Evolutionary conservation across 2,888 invertebrate genomes (phyloP), one percentile per base, ranked within the genome.

Genomic region (Neoascia interrupta): DNA sequence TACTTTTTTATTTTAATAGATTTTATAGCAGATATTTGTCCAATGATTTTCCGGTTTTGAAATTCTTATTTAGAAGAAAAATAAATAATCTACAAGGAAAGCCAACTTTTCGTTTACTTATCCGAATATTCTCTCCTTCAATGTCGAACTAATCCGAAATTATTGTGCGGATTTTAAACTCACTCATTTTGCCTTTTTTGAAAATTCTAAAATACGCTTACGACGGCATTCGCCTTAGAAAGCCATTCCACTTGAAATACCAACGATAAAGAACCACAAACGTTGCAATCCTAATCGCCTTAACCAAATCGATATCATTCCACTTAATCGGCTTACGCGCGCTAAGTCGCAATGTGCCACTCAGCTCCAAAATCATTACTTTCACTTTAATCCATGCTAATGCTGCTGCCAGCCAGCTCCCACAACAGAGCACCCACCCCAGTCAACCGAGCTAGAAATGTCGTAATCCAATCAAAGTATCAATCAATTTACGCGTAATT

Each of bases 381-480:
- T 79, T 79, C 73, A 56, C 79, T 79, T 54, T 61, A 66, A 73
- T 54, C 54, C 47, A 21, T 26, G 54, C 39, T 64, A 34, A 60
- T 51, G 45, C 53, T 39, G 26, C 58, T 31, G 15, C 4, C 15
- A 37, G n/a, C n/a, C n/a, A n/a, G n/a, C 36, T 11, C 37, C 37
- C 36, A 47, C 36, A 45, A n/a, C 26, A 5, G 26, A n/a, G 31
- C 13, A 31, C n/a, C 8, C 31, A 31, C 31, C 8, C 5, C 26
- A 5, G 8, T 8, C 5, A 31, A 18, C 19, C n/a, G 37, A 21
- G 28, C 34, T 21, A 15, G 47, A 26, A 49, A 47, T 56, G 49
- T 43, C 51, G 79, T 79, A 66, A 79, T 79, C 73, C 73, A 79
- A 79, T 79, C 79, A 73, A 66, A 68, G 79, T 73, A 66, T 79